phyloP scores from a whole-genome alignment of 2,797 vertebrate species.

The Momotus momota region DNA sequence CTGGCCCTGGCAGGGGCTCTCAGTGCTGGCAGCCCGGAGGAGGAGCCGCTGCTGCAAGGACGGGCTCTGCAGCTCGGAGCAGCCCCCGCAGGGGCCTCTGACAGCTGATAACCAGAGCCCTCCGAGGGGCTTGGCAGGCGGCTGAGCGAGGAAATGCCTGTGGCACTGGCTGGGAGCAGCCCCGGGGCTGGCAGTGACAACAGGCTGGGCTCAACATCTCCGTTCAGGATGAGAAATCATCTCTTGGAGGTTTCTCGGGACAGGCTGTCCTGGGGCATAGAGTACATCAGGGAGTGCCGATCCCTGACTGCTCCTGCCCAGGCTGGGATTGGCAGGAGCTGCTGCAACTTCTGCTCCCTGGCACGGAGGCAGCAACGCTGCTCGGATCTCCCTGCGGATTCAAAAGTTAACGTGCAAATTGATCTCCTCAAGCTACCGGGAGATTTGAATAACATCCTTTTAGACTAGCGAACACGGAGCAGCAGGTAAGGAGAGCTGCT shows the following conservation, averaged over 20 bases:
- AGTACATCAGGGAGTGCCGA: not conserved
- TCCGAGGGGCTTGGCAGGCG: not conserved
- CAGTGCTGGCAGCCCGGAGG: not conserved
- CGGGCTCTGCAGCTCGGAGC: not conserved
- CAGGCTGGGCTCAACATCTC: not conserved
- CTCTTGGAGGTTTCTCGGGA: not conserved
- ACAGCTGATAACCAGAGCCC: constrained; percentile 60
- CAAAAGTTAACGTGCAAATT: constrained; percentile 2
- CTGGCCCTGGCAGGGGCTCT: not conserved
- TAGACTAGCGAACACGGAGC: not conserved
- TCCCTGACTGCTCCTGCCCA: accelerated
- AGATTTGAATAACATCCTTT: constrained; percentile 2
- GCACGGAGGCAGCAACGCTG: not conserved
- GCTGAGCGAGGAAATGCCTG: constrained; percentile 54
- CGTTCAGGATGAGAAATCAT: not conserved
- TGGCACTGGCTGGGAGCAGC: constrained; percentile 12
- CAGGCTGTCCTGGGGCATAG: not conserved
- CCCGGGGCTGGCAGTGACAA: not conserved
- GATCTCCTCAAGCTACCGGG: not conserved
- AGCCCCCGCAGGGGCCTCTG: constrained; percentile 44
- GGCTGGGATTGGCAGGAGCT: not conserved
- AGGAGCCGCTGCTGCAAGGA: not conserved
- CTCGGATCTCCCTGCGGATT: not conserved
- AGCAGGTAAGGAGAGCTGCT: not conserved
- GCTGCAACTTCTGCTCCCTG: not conserved